Evolutionary conservation across 1,140 invertebrate species (phyloP), one percentile per base, ranked within the genome.

Genomic region (Triops cancriformis): DNA sequence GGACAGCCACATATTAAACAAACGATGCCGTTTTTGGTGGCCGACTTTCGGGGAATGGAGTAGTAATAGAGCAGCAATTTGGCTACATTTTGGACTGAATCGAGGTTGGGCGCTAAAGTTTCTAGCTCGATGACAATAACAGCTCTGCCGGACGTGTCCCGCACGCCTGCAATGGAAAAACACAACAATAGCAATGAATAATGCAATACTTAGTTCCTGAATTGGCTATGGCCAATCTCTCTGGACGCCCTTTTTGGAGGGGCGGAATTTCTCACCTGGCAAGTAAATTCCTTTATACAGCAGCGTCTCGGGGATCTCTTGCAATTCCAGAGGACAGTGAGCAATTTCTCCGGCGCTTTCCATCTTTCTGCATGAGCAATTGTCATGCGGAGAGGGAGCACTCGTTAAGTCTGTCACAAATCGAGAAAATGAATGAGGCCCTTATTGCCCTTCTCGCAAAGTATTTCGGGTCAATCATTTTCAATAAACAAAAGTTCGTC

Each of bases 1-100:
- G 77, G 77, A 23, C 72, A 73, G 6, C 77, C 77, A 73, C 23
- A 73, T 45, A 78, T 43, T 7, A 78, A 37, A 23, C 73, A 74
- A 11, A 78, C 37, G 72, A 78, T 64, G 37, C 77, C 77, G 43
- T 78, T 78, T 26, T 78, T 78, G 28, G 41, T 37, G 72, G 77
- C 77, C 73, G 77, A 78, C 18, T 78, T 78, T n/a, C 77, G 72
- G 23, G 77, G 77, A n/a, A 78, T 73, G 73, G 72, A 74, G 26
- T 78, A 72, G 45, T 74, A 78, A 45, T 78, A 78, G n/a, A 42
- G 7, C 11, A 78, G 41, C 77, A 78, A 73, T 42, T 74, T 26
- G 12, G 73, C 31, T 31, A 78, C 28, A 31, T 73, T 73, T 23
- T 73, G 28, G 73, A 74, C 72, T 26, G 77, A 42, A 73, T 73